Evolutionary conservation across 1,140 invertebrate species (phyloP).

Genomic region (Pantala flavescens): DNA sequence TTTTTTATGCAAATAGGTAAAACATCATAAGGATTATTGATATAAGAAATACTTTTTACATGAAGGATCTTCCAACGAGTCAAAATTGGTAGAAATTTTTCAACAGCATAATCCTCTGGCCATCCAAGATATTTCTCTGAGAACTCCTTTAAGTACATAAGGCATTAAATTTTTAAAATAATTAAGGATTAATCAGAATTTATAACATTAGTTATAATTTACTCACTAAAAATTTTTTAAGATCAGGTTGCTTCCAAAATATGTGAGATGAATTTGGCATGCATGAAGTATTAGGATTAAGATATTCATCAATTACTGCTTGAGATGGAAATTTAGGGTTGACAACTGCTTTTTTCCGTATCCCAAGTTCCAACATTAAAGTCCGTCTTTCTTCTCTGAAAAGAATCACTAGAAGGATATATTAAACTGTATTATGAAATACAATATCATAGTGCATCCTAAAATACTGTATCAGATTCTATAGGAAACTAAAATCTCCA

Average conservation of each 20-base stretch:
- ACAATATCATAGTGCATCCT: too few relatives aligned
- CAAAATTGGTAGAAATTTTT: constrained; percentile 64
- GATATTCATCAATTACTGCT: constrained; percentile 63
- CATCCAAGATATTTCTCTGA: constrained; percentile 54
- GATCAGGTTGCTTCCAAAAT: constrained; percentile 52
- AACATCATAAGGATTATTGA: not conserved
- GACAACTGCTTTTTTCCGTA: constrained; percentile 57
- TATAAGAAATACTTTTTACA: constrained; percentile 13
- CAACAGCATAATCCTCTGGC: constrained; percentile 62
- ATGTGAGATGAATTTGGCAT: constrained; percentile 29
- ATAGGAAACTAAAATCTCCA: too few relatives aligned
- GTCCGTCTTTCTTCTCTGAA: constrained; percentile 45
- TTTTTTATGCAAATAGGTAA: not conserved
- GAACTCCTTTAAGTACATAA: constrained; percentile 44
- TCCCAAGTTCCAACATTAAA: constrained; percentile 53
- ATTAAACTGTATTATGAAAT: constrained; percentile 18
- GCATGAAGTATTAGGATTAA: constrained; percentile 36
- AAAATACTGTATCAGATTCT: too few relatives aligned
- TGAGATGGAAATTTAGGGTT: constrained; percentile 56
- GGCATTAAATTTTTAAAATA: constrained; percentile 17
- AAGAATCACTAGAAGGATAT: constrained; percentile 22
- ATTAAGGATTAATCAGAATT: constrained; percentile 11
- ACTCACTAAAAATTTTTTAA: constrained; percentile 57
- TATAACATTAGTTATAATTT: constrained; percentile 23
- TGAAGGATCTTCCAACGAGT: constrained; percentile 57